Evolutionary conservation across 2,888 invertebrate species (phyloP).

Genomic region (Sphecodes monilicornis): DNA sequence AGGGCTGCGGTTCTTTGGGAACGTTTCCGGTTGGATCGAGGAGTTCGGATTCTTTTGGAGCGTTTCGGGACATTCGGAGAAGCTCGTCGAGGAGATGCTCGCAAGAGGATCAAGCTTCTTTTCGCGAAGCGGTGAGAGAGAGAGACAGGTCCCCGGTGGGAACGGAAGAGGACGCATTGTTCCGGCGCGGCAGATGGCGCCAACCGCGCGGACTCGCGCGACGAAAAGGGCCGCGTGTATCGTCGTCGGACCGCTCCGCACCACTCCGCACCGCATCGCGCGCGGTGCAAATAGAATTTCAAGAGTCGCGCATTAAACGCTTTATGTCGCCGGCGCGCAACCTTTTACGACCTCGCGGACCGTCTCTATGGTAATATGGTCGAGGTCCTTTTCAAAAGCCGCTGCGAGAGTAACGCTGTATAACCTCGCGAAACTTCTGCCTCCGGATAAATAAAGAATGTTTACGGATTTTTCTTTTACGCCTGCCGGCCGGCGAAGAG

Average conservation of each 20-base stretch:
- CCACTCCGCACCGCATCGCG: slow-evolving; percentile 37
- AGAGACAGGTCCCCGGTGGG: slow-evolving; percentile 42
- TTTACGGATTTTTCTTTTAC: slow-evolving; percentile 60
- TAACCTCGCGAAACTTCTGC: slow-evolving; percentile 63
- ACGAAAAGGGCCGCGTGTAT: slow-evolving; percentile 51
- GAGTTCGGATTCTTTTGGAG: neutral
- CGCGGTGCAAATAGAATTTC: slow-evolving; percentile 73
- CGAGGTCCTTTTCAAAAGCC: slow-evolving; percentile 70
- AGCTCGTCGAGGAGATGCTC: slow-evolving; percentile 42
- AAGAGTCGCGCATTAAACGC: slow-evolving; percentile 74
- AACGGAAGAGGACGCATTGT: slow-evolving; percentile 59
- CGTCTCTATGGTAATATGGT: slow-evolving; percentile 73
- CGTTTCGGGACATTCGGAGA: neutral
- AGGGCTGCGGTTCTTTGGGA: neutral
- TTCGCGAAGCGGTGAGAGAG: slow-evolving; percentile 21
- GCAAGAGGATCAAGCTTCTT: neutral
- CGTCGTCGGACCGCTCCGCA: slow-evolving; percentile 1
- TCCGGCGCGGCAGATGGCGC: slow-evolving; percentile 66
- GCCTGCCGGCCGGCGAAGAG: slow-evolving; percentile 21
- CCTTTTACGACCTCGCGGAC: slow-evolving; percentile 73
- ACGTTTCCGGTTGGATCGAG: neutral
- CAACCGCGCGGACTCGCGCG: slow-evolving; percentile 57
- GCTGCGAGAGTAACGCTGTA: slow-evolving; percentile 62
- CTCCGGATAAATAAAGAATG: slow-evolving; percentile 65
- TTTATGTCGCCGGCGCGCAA: slow-evolving; percentile 72